phyloP scores from a whole-genome alignment of 2,888 invertebrate species.

The Platerodrilus igneus region DNA sequence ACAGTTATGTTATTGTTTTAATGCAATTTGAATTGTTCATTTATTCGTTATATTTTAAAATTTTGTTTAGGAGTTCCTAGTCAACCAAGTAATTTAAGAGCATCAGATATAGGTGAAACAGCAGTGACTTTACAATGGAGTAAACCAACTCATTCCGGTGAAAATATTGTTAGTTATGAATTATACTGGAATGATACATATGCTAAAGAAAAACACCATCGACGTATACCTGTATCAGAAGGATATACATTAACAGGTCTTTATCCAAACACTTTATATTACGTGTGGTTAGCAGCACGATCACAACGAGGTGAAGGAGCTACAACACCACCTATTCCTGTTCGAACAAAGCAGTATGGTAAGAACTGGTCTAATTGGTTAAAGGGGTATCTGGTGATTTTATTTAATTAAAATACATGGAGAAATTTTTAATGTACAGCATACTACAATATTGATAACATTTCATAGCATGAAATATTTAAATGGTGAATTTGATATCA shows the following conservation, averaged over 20 bases:
- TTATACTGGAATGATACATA: constrained; percentile 97
- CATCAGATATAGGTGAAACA: constrained; percentile 83
- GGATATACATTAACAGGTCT: constrained; percentile 84
- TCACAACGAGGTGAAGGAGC: constrained; percentile 93
- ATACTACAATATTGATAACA: too few species aligned
- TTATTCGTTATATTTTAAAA: too few species aligned
- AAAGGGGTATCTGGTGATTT: too few species aligned
- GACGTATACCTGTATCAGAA: constrained; percentile 77
- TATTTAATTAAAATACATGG: too few species aligned
- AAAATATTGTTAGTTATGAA: constrained; percentile 92
- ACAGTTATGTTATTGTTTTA: too few species aligned
- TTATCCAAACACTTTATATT: constrained; percentile 94
- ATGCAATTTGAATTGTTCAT: too few species aligned
- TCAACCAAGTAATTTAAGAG: constrained; percentile 87
- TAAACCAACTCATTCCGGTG: constrained; percentile 84
- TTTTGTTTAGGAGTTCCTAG: constrained; percentile 78
- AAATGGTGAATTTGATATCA: too few species aligned
- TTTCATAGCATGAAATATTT: too few species aligned
- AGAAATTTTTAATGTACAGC: too few species aligned
- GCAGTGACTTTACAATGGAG: constrained; percentile 90
- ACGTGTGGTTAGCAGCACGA: constrained; percentile 93
- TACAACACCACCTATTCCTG: constrained; percentile 88
- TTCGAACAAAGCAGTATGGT: constrained; percentile 97
- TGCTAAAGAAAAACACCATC: constrained; percentile 81
- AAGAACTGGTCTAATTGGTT: constrained; percentile 52